These are phyloP conservation scores for Lottia scabra DNA, from an alignment of 2,888 invertebrate species.

Conservation along the genomic window DNA sequence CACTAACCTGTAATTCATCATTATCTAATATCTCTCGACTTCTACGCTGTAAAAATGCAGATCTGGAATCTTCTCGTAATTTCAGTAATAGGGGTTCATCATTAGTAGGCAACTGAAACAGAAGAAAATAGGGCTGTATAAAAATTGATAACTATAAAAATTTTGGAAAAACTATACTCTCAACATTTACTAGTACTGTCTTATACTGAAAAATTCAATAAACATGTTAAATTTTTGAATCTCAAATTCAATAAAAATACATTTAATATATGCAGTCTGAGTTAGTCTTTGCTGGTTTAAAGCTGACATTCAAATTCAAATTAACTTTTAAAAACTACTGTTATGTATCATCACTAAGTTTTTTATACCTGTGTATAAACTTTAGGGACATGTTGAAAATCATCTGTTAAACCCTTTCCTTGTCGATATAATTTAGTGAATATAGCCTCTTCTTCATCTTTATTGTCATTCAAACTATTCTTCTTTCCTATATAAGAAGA, in stretches of 20 bases:
- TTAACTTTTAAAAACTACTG: no score
- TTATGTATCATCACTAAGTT: no score
- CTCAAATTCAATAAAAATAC: no score
- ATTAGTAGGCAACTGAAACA: slow-evolving; percentile 76
- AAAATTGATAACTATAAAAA: no score
- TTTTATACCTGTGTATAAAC: slow-evolving; percentile 65
- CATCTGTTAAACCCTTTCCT: slow-evolving; percentile 57
- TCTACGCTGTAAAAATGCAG: slow-evolving; percentile 86
- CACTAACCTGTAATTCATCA: slow-evolving; percentile 80
- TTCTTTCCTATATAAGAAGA: slow-evolving; percentile 14
- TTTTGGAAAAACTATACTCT: no score
- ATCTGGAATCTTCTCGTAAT: slow-evolving; percentile 83
- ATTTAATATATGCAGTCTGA: no score
- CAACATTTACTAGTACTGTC: no score
- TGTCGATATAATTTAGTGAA: slow-evolving; percentile 60
- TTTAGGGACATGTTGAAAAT: slow-evolving; percentile 58
- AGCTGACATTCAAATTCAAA: no score
- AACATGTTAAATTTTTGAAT: no score
- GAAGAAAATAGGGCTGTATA: no score
- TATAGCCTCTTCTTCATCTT: slow-evolving; percentile 56
- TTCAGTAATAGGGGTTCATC: slow-evolving; percentile 84
- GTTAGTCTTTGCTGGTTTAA: no score
- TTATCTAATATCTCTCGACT: slow-evolving; percentile 87
- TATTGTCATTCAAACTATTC: slow-evolving; percentile 41
- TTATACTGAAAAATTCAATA: no score